Evolutionary conservation across 2,888 invertebrate species (phyloP).

Genomic region (Camponotus fellah): DNA sequence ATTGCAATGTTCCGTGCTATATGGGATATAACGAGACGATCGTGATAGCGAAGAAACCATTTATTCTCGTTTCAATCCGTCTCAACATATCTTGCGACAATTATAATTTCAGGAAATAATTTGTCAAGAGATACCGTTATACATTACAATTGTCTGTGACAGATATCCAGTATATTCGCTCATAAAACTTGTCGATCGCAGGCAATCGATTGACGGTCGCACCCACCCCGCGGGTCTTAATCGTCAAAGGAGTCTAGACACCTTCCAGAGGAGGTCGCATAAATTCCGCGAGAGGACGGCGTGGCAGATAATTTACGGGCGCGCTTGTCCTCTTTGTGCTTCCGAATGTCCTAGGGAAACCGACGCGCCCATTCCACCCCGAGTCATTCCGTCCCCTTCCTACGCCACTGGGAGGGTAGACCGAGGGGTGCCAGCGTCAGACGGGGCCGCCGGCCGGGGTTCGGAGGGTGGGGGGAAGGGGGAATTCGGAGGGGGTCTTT

Average conservation of each 20-base stretch:
- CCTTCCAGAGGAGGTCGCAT: slow-evolving; percentile 57
- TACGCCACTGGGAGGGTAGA: slow-evolving; percentile 71
- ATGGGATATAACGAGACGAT: neutral
- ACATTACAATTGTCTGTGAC: neutral
- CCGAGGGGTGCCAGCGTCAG: slow-evolving; percentile 60
- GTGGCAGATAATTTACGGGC: slow-evolving; percentile 69
- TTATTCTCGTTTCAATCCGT: neutral
- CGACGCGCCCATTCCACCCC: slow-evolving; percentile 62
- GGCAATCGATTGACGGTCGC: slow-evolving; percentile 43
- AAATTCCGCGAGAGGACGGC: slow-evolving; percentile 62
- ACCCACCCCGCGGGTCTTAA: slow-evolving; percentile 42
- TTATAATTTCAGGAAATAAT: neutral
- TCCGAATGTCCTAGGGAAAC: slow-evolving; percentile 71
- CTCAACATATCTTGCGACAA: neutral
- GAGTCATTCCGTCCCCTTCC: slow-evolving; percentile 59
- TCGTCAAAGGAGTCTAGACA: slow-evolving; percentile 52
- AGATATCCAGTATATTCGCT: neutral
- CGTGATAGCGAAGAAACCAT: neutral
- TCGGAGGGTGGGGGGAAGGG: slow-evolving; percentile 51
- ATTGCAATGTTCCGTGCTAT: too few relatives aligned
- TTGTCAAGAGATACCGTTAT: neutral
- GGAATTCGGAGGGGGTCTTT: slow-evolving; percentile 63
- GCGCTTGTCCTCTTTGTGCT: slow-evolving; percentile 72
- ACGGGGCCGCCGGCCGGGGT: slow-evolving; percentile 51
- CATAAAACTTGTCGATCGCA: slow-evolving; percentile 30